Percentiles rank a stretch among this genome's conserved stretches.
Conservation (phyloP, 2,113 vertebrate species). For the Austrofundulus limnaeus region DNA sequence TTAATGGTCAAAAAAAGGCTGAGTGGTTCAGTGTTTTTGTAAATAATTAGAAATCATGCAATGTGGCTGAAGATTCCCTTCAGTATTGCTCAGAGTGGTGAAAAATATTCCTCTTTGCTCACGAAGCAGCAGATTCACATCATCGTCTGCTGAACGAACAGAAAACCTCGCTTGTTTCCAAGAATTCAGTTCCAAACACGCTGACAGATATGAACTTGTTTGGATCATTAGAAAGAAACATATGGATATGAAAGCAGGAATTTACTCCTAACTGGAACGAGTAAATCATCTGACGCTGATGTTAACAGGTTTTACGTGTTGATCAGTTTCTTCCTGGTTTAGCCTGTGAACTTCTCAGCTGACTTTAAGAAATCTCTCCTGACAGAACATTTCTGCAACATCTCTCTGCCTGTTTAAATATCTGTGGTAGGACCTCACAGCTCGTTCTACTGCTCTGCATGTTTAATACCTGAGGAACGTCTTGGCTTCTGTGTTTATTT, state of each 20-base stretch:
- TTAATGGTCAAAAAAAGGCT: slow-evolving; percentile 39
- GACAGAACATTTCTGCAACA: slow-evolving; percentile 2
- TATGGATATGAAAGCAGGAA: not conserved
- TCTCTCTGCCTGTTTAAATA: slow-evolving; percentile 25
- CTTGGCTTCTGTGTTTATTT: not conserved
- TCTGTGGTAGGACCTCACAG: not conserved
- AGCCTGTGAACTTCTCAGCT: not conserved
- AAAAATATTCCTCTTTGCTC: not conserved
- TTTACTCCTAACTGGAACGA: not conserved
- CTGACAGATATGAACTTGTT: not conserved
- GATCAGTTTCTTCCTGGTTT: no score
- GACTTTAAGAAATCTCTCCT: not conserved
- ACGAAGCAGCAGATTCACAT: not conserved
- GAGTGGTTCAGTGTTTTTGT: slow-evolving; percentile 33
- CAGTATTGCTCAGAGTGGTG: not conserved
- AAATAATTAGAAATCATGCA: slow-evolving; percentile 11
- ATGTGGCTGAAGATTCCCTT: slow-evolving; percentile 6
- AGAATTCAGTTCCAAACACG: not conserved
- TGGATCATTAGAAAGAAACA: not conserved
- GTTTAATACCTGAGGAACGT: slow-evolving; percentile 19
- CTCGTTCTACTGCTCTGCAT: slow-evolving; percentile 21
- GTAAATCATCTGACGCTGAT: not conserved
- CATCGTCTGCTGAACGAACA: not conserved
- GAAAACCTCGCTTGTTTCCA: not conserved
- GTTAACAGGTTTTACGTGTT: not conserved